Base-by-base conservation (phyloP, 2,888 invertebrate species). In the Sturmia bella region DNA sequence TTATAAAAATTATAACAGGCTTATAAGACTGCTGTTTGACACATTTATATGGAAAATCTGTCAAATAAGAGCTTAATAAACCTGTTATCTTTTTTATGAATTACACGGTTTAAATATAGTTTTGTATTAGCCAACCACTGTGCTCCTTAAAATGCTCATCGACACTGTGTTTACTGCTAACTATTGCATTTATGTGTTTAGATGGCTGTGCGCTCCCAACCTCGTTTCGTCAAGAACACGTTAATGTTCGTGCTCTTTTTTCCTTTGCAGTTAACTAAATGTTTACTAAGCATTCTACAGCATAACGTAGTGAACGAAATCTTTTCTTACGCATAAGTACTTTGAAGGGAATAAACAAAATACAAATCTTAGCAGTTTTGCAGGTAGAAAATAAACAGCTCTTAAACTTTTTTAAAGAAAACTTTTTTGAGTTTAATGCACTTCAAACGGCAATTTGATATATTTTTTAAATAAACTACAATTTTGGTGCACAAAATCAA, bases 161-260 rank as follows among this genome's bases (percentile, higher is more conserved):
- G 19, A 15, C 73, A 64, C 63, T 56, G 48, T 56, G 48, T 43
- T 12, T 2, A 1, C 21, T 37, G 0, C 15, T 7, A 32, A 32
- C 32, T 19, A 24, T 45, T 61, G 59, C 61, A 37, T 50, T 5
- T 50, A 15, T 45, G 13, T 41, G 41, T 69, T 68, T 66, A 32
- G 27, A 54, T 54, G 74, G 19, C 50, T 72, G 15, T 43, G 50
- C 57, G 57, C 21, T 57, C 41, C 74, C 32, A 69, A 78, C 69
- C 74, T 48, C 73, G 59, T 78, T 82, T 69, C 21, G 15, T 3
- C 41, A 39, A 32, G 7, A 50, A 59, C 41, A 45, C 43, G 48
- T 66, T 43, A 66, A 39, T 24, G 15, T 57, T 64, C 63, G 50
- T 66, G 41, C 24, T 4, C 15, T 64, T 17, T 37, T 70, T 64